Evolutionary conservation across 1,140 invertebrate species (phyloP), one percentile per base, ranked within the genome.

Genomic region (Wiebesia pumilae): DNA sequence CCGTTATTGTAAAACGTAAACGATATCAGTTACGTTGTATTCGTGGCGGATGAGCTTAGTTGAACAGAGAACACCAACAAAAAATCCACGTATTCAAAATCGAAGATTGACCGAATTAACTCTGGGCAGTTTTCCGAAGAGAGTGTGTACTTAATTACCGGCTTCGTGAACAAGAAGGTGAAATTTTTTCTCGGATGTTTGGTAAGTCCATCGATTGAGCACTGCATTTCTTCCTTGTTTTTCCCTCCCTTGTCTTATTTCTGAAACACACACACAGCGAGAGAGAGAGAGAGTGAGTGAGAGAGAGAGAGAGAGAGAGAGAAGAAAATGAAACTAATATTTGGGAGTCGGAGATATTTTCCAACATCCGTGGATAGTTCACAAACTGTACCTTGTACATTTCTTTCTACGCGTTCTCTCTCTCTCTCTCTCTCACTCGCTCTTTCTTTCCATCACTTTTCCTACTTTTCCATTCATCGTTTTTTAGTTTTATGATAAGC

Each of bases 151-250:
- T 58, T 19, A 35, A 35, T 58, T 62, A 21, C 51, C n/a, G 77
- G 12, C 33, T 47, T 78, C n/a, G n/a, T n/a, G n/a, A 24, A 79
- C 24, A 47, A 65, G 62, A 27, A 47, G 80, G 38, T 69, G 65
- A 35, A 54, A 81, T 30, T 65, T 69, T 83, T 83, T 83, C 43
- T 54, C 38, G n/a, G n/a, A 14, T 4, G 83, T 40, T 67, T 65
- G 21, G 71, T 14, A 81, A 69, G 58, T 81, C n/a, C 24, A 81
- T 81, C 62, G 80, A 81, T 81, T 47, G 38, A 75, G 27, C 38
- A 73, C 38, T 83, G 43, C 47, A 10, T 30, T 33, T 58, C 47
- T 33, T 58, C 47, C 43, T 47, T 7, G 43, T 47, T 12, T 47
- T 33, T 33, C 54, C 82, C 62, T 67, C 30, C 58, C 47, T 78